Base-by-base conservation (phyloP, 2,888 invertebrate species). In the Andrena bicolor region DNA sequence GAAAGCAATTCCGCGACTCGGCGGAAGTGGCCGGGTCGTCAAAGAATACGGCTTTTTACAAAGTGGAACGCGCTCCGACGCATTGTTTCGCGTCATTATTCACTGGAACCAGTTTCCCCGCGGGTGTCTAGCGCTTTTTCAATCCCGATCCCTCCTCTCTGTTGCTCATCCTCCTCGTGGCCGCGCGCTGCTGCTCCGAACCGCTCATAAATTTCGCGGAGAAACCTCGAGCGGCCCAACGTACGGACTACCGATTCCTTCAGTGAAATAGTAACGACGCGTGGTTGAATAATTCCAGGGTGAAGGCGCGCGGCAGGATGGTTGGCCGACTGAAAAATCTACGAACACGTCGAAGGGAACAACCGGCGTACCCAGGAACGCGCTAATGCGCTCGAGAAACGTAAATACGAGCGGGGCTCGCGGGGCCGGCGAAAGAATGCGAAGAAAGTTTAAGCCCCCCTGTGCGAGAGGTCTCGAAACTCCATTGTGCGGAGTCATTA, bases 11-110 rank as follows among this genome's bases (percentile, higher is more conserved):
- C 26, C 64, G 35, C 41, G 49, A 35, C 35, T 26, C 58, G 7
- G 20, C 3, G 69, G 69, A 53, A 73, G 70, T 68, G 56, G 63
- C n/a, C 58, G 71, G 64, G 53, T 72, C 84, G 86, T 86, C 84
- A 87, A 88, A 90, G 90, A 85, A 90, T 76, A 72, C 83, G 79
- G 79, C 78, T 76, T 80, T 72, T 35, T 74, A 72, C 65, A 69
- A 84, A 71, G 75, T 63, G 76, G 41, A 30, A 13, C 64, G 64
- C 75, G 74, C 71, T 60, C 65, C 65, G 82, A 78, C 84, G 86
- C 89, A 88, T 90, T 90, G 91, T 91, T 90, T 89, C 83, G 78
- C 70, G 80, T 89, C 85, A 90, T 91, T 91, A 90, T 90, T 90
- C 91, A 89, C 90, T 90, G 83, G 90, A 84, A 83, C 90, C 89